Evolutionary conservation across 2,113 vertebrate genomes (phyloP).

Genomic region (chimpanzee (Pan troglodytes)): NHGRI_mPanTro3-v2.1_pri NC_072421.2:124918001-124918500

Average conservation of each 20-base stretch:
- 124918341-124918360: neutral
- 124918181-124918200: neutral
- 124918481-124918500: neutral
- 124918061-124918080: neutral
- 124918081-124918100: neutral
- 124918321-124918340: neutral
- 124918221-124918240: neutral
- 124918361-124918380: neutral
- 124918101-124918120: neutral
- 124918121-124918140: neutral
- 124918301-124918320: neutral
- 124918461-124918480: neutral
- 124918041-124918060: neutral
- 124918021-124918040: neutral
- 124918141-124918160: neutral
- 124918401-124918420: slow-evolving; percentile 21
- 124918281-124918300: neutral
- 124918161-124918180: neutral
- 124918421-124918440: neutral
- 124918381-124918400: neutral
- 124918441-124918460: neutral
- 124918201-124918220: neutral
- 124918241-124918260: neutral
- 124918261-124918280: neutral
- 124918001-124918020: neutral